Conservation (phyloP, 1,140 invertebrate species). For the Tetragonula clypearis region DNA sequence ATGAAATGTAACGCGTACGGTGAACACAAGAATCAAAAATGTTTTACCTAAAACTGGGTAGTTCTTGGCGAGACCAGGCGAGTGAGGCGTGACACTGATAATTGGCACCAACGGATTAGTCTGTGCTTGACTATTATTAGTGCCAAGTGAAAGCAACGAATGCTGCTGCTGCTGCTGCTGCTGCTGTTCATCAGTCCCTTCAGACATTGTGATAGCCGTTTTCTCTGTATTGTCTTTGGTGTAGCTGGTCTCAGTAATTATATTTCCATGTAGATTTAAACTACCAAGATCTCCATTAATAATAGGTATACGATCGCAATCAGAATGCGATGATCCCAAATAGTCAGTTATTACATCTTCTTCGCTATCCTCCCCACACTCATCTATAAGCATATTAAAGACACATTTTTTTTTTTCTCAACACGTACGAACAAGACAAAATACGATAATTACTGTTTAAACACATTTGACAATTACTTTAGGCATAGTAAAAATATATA, state of each 20-base stretch:
- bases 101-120: constrained; percentile 86
- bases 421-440: neutral
- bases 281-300: constrained; percentile 71
- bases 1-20: constrained; percentile 14
- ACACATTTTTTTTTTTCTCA: neutral
- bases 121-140: constrained; percentile 72
- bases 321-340: constrained; percentile 75
- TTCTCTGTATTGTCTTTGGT: constrained; percentile 76
- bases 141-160: constrained; percentile 64
- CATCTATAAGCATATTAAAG: constrained; percentile 77
- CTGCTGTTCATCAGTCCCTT: constrained; percentile 69
- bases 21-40: constrained; percentile 12
- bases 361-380: constrained; percentile 85
- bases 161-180: constrained; percentile 65
- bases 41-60: constrained; percentile 84
- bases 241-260: constrained; percentile 72
- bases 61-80: constrained; percentile 84
- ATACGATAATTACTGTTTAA: neutral
- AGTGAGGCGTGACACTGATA: constrained; percentile 93
- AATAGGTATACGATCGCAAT: constrained; percentile 71
- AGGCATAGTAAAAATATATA: constrained; percentile 5
- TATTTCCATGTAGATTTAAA: constrained; percentile 72
- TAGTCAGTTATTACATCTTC: constrained; percentile 88
- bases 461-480: neutral
- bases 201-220: constrained; percentile 74